A percentile compares a stretch with the other conserved stretches of the same genome.
These are phyloP conservation scores for Andrena trimmerana DNA, from an alignment of 2,888 invertebrate species.

Conservation along the genomic window DNA sequence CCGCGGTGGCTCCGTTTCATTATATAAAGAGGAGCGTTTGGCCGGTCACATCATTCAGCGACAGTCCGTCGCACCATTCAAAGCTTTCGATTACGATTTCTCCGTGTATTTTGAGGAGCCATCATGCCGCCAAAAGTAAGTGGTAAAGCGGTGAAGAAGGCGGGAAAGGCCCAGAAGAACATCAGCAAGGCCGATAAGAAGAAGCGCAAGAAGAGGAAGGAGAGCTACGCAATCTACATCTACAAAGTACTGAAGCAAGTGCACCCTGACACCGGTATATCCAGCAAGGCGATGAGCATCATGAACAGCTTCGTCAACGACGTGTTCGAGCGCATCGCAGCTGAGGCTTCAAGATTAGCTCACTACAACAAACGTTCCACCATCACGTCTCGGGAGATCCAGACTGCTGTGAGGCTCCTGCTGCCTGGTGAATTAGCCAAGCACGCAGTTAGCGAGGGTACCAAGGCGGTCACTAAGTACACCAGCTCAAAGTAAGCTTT, in stretches of 20 bases:
- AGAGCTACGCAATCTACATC: slow-evolving; percentile 85
- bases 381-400: slow-evolving; percentile 89
- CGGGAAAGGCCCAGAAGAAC: slow-evolving; percentile 81
- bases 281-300: slow-evolving; percentile 77
- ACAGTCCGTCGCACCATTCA: background rate
- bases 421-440: slow-evolving; percentile 91
- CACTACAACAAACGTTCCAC: slow-evolving; percentile 89
- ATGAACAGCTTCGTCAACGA: slow-evolving; percentile 76
- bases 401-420: slow-evolving; percentile 89
- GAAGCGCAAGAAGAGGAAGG: slow-evolving; percentile 82
- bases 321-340: slow-evolving; percentile 79
- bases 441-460: slow-evolving; percentile 90
- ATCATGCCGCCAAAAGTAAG: slow-evolving; percentile 73
- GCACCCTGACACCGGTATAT: slow-evolving; percentile 86
- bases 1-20: background rate
- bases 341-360: slow-evolving; percentile 87
- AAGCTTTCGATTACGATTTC: too few species aligned
- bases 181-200: slow-evolving; percentile 83
- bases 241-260: slow-evolving; percentile 87
- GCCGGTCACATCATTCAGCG: accelerated
- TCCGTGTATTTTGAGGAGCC: background rate
- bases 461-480: slow-evolving; percentile 88
- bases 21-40: background rate
- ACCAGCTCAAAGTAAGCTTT: slow-evolving; percentile 79
- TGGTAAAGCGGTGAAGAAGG: slow-evolving; percentile 70